Evolutionary conservation across 1,140 invertebrate genomes (phyloP), one percentile per base, ranked within the genome.

Genomic region (Penaeus indicus): DNA sequence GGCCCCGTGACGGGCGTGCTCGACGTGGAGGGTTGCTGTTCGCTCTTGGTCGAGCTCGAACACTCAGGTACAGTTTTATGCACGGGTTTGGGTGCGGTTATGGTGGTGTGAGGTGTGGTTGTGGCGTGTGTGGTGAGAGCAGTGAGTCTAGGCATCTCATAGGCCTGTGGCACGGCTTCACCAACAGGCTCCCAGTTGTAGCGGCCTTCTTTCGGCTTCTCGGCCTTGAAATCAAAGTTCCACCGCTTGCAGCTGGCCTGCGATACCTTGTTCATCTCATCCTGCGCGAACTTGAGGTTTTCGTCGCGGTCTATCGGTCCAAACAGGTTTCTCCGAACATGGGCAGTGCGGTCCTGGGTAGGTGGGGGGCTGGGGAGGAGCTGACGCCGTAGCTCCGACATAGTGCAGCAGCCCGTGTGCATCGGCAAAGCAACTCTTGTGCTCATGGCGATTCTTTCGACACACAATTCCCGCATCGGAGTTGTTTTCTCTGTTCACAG

Each of bases 271-370:
- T 90, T 91, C 18, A 94, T 88, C 88, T 94, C 93, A 1, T 92
- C 91, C 62, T 94, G 93, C 3, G 93, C 93, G 38, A 94, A 92
- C 0, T 92, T 92, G 0, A 92, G 91, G 11, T 93, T 93, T 8
- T 94, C 94, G 18, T 93, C 93, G 89, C 94, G 94, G 90, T 94
- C 93, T 7, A 94, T 93, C 5, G 94, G 94, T 0, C 94, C 94
- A 89, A 94, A 94, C n/a, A 94, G 91, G 90, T 93, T 93, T 87
- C 93, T 92, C 18, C 93, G 91, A 7, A 94, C 93, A 21, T 93
- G 92, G 0, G 93, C 93, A 19, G 88, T 64, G 27, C 62, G 61
- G 21, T 77, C 83, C 69, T 77, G 67, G 60, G 7, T 69, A 4
- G 87, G 87, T n/a, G 64, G 18, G 16, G 81, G 69, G 69, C 72